Evolutionary conservation across 2,113 vertebrate genomes (phyloP).

Genomic region (Loxodonta africana): DNA sequence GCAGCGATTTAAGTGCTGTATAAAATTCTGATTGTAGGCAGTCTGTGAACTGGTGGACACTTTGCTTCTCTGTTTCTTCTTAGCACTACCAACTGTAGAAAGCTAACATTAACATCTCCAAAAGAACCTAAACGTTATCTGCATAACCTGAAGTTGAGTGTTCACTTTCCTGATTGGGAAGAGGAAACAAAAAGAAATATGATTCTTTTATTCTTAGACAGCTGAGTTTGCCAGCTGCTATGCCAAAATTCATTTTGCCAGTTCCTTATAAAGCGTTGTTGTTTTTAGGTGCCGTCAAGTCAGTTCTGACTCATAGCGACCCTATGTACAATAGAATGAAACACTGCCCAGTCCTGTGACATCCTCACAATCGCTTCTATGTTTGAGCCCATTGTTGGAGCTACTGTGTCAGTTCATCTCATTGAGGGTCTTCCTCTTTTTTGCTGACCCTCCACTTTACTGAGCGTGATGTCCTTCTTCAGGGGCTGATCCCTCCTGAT

Average conservation of each 20-base stretch:
- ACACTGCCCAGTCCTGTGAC: background rate
- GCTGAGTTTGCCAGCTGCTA: background rate
- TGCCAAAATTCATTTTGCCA: background rate
- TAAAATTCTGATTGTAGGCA: background rate
- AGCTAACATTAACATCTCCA: background rate
- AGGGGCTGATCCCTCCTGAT: background rate
- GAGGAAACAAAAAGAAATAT: conserved; percentile 25
- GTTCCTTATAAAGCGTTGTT: background rate
- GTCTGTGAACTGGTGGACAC: background rate
- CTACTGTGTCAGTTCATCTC: background rate
- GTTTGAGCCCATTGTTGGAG: background rate
- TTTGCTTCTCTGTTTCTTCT: background rate
- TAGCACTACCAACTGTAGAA: background rate
- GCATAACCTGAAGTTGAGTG: background rate
- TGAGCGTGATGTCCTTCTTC: background rate
- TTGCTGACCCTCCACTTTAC: background rate
- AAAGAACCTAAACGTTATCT: conserved; percentile 15
- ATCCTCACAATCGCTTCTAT: background rate
- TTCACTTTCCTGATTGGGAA: conserved; percentile 41
- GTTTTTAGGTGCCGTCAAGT: background rate
- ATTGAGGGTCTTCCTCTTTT: background rate
- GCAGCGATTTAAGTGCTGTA: background rate
- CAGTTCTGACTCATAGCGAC: background rate
- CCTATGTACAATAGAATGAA: background rate
- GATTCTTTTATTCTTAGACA: background rate